phyloP scores from a whole-genome alignment of 2,113 vertebrate species.

The Camelus bactrianus region DNA sequence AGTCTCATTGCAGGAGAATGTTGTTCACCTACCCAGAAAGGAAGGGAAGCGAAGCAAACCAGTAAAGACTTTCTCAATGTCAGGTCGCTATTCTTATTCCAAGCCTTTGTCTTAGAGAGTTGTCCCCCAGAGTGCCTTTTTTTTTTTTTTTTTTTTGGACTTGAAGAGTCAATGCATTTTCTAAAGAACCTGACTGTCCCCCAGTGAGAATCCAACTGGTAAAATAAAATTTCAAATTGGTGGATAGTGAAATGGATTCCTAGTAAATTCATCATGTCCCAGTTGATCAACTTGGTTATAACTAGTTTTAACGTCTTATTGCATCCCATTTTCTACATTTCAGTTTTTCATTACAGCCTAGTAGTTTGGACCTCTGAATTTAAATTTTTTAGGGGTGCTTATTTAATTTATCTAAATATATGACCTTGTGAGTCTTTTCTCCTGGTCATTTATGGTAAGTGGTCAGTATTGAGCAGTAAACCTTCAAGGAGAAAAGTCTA shows the following conservation, averaged over 20 bases:
- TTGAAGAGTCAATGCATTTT: not conserved
- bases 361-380: not conserved
- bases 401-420: not conserved
- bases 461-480: not conserved
- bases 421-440: not conserved
- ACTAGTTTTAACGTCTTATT: not conserved
- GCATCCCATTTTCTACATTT: not conserved
- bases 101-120: not conserved
- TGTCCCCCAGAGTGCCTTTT: not conserved
- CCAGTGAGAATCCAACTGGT: not conserved
- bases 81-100: not conserved
- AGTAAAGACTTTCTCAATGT: not conserved
- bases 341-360: not conserved
- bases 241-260: not conserved
- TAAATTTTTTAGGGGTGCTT: not conserved
- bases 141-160: not conserved
- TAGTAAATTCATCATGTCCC: not conserved
- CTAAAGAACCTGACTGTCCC: not conserved
- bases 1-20: not conserved
- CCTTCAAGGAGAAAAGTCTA: not conserved
- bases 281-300: not conserved
- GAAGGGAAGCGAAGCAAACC: not conserved
- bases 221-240: slow-evolving; percentile 17
- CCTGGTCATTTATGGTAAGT: not conserved
- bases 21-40: not conserved